These are phyloP conservation scores for Lophius americanus DNA, from an alignment of 2,797 vertebrate genomes.

Conservation along the genomic window DNA sequence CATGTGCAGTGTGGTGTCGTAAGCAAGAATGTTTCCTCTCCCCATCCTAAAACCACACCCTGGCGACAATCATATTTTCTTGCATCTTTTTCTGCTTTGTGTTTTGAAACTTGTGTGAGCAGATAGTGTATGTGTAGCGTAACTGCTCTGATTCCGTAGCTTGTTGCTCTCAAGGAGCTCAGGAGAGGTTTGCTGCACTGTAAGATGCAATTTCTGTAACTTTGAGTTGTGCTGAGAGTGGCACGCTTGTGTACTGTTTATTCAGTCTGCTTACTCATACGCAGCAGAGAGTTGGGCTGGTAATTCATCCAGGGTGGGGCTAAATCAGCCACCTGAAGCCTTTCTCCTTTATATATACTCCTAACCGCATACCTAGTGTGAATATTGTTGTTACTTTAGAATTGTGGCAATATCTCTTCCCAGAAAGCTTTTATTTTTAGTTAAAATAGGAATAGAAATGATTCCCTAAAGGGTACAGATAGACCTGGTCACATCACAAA, in stretches of 20 bases:
- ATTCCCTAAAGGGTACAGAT: constrained; percentile 40
- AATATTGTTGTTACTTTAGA: constrained; percentile 52
- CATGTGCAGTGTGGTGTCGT: constrained; percentile 36
- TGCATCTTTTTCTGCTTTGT: constrained; percentile 37
- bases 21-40: constrained; percentile 35
- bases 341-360: constrained; percentile 48
- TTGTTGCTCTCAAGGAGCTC: constrained; percentile 57
- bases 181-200: constrained; percentile 55
- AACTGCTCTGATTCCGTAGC: constrained; percentile 43
- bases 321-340: constrained; percentile 33
- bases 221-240: constrained; percentile 45
- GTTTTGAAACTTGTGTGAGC: constrained; percentile 44
- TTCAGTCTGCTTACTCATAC: constrained; percentile 48
- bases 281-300: constrained; percentile 40
- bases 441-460: constrained; percentile 34
- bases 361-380: constrained; percentile 42
- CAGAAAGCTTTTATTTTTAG: constrained; percentile 32
- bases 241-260: constrained; percentile 37
- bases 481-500: constrained; percentile 47
- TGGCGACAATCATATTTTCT: constrained; percentile 68
- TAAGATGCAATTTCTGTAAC: constrained; percentile 49
- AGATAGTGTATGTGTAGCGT: constrained; percentile 31
- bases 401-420: constrained; percentile 51
- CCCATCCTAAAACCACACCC: constrained; percentile 46
- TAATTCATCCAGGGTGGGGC: constrained; percentile 54